Evolutionary conservation across 2,797 vertebrate genomes (phyloP).

Genomic region (Pangasius larnaudii): DNA sequence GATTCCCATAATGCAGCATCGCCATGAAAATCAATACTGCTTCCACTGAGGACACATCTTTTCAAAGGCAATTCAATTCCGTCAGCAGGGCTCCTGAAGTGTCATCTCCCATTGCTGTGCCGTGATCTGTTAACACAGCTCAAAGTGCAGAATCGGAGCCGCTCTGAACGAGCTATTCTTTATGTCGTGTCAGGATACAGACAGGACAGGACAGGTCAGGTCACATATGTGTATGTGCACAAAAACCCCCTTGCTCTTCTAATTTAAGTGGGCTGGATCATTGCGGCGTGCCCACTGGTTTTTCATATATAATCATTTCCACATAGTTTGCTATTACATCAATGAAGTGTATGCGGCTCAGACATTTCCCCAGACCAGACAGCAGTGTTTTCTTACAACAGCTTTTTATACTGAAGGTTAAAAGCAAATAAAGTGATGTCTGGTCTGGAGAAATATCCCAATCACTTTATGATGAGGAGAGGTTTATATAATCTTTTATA

Average conservation of each 20-base stretch:
- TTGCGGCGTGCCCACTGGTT: slow-evolving; percentile 3
- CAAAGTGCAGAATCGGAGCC: slow-evolving; percentile 75
- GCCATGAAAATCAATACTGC: slow-evolving; percentile 81
- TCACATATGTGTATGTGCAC: slow-evolving; percentile 29
- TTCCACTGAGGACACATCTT: slow-evolving; percentile 79
- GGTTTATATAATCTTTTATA: slow-evolving; percentile 12
- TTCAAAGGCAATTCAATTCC: slow-evolving; percentile 83
- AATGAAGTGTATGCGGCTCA: not conserved
- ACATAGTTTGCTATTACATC: not conserved
- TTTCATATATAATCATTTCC: not conserved
- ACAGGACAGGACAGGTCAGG: slow-evolving; percentile 33
- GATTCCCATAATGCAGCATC: slow-evolving; percentile 78
- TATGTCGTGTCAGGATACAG: slow-evolving; percentile 46
- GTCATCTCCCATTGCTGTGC: slow-evolving; percentile 77
- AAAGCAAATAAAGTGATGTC: slow-evolving; percentile 8
- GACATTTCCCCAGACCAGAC: slow-evolving; percentile 5
- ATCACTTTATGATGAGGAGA: slow-evolving; percentile 5
- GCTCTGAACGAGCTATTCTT: slow-evolving; percentile 54
- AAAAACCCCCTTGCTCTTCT: slow-evolving; percentile 27
- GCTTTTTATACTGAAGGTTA: slow-evolving; percentile 19
- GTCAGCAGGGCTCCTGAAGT: slow-evolving; percentile 73
- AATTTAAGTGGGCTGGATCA: slow-evolving; percentile 29
- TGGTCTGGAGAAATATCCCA: not conserved
- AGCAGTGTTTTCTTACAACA: not conserved
- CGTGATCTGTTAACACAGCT: slow-evolving; percentile 75